Evolutionary conservation across 2,113 vertebrate species (phyloP).

Genomic region (Corythoichthys intestinalis): DNA sequence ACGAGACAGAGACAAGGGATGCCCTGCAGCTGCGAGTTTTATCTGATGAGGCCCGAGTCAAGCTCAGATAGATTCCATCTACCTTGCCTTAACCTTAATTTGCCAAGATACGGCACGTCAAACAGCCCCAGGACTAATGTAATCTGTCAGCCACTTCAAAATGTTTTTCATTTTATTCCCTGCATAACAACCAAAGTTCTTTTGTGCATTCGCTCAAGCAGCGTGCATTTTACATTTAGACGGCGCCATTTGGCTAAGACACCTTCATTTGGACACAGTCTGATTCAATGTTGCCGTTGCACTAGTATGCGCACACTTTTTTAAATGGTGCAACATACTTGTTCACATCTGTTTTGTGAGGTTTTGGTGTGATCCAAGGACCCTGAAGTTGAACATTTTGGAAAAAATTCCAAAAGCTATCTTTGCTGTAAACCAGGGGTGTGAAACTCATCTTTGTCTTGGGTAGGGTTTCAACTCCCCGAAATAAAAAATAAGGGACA

Average conservation of each 20-base stretch:
- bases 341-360: too few relatives aligned
- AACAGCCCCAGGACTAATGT: constrained; percentile 61
- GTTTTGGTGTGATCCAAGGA: too few relatives aligned
- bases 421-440: too few relatives aligned
- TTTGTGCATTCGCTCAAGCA: constrained; percentile 54
- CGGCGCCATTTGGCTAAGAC: constrained; percentile 3
- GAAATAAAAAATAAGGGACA: too few relatives aligned
- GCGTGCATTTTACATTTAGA: constrained; percentile 20
- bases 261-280: background rate
- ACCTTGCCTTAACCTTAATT: constrained; percentile 77
- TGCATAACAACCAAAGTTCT: constrained; percentile 50
- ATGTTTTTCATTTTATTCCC: constrained; percentile 40
- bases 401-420: too few relatives aligned
- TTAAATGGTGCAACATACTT: too few relatives aligned
- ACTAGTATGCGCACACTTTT: too few relatives aligned
- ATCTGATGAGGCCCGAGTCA: constrained; percentile 67
- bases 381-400: too few relatives aligned
- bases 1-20: constrained; percentile 58
- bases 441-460: too few relatives aligned
- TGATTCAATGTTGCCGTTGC: constrained; percentile 13
- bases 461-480: too few relatives aligned
- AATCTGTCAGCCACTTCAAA: constrained; percentile 70
- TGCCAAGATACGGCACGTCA: constrained; percentile 66
- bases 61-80: constrained; percentile 65
- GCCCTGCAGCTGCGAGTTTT: constrained; percentile 69